Base-by-base conservation (phyloP, 2,797 vertebrate genomes). In the Gadopsis bispinosus region DNA sequence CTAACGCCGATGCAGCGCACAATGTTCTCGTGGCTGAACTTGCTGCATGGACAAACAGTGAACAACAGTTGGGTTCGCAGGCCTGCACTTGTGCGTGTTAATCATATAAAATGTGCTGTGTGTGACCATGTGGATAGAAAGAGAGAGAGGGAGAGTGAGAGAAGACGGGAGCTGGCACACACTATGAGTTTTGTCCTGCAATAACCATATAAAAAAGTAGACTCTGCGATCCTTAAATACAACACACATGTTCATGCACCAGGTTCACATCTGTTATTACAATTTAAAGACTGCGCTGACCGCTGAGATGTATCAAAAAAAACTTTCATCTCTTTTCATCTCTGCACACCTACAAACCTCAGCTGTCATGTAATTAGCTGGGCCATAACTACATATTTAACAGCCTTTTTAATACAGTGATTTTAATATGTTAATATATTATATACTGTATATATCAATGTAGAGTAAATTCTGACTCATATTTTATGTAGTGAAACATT, bases 1-100 rank as follows among this genome's bases (percentile, higher is more conserved):
- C 97, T 97, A 67, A 98, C 97, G 12, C 97, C 97, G 0, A 98
- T 95, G 74, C 96, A 98, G 69, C 93, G 93, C 69, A 97, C 96
- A 0, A 97, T 98, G 76, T 98, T 98, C 88, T 96, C 95, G 79
- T 97, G 97, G 87, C 84, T 97, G 93, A 98, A 98, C 85, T 98
- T 97, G 85, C 97, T 99, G 94, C 12, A 31, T 59, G 43, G 17
- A 83, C 16, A 87, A 72, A 89, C 51, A 73, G 13, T 19, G 11
- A 61, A 45, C 11, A 43, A 41, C 7, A 33, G 17, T 26, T 35
- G 1, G 7, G 17, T 83, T 69, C 82, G 62, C 16, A 55, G 11
- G 12, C 19, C 19, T 64, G 19, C 12, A 48, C 1, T 29, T 60
- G 14, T 65, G 43, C 72, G 39, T 65, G 54, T 59, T 51, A 20